phyloP scores from a whole-genome alignment of 2,113 vertebrate species.

The Lichenostomus cassidix region DNA sequence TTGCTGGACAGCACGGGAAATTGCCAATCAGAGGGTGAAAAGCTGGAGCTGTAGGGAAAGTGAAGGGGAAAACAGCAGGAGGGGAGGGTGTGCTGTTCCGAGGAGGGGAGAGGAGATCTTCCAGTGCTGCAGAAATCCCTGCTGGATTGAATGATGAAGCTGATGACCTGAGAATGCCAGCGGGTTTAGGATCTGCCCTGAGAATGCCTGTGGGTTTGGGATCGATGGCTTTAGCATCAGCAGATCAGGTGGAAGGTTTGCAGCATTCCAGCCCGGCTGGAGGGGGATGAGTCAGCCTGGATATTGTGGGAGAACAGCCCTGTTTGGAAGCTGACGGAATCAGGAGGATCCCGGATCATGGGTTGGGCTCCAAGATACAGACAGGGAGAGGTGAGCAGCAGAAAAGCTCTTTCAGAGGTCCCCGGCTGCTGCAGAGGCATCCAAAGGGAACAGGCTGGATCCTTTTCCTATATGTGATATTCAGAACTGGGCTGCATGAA shows the following conservation, averaged over 20 bases:
- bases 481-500: neutral
- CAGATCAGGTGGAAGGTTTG: neutral
- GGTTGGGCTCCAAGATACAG: neutral
- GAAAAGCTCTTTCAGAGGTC: neutral
- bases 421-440: neutral
- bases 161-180: neutral
- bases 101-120: neutral
- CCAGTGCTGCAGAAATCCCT: neutral
- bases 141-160: neutral
- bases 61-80: neutral
- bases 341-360: neutral
- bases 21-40: constrained; percentile 56
- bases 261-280: neutral
- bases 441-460: neutral
- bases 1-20: constrained; percentile 43
- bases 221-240: neutral
- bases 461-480: fast-evolving
- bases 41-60: neutral
- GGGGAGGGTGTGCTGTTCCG: neutral
- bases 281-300: neutral
- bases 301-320: neutral
- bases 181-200: neutral
- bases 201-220: neutral
- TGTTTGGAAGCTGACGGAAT: neutral
- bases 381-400: neutral